Conservation (phyloP, 2,113 vertebrate species). For the Neomonachus schauinslandi region DNA sequence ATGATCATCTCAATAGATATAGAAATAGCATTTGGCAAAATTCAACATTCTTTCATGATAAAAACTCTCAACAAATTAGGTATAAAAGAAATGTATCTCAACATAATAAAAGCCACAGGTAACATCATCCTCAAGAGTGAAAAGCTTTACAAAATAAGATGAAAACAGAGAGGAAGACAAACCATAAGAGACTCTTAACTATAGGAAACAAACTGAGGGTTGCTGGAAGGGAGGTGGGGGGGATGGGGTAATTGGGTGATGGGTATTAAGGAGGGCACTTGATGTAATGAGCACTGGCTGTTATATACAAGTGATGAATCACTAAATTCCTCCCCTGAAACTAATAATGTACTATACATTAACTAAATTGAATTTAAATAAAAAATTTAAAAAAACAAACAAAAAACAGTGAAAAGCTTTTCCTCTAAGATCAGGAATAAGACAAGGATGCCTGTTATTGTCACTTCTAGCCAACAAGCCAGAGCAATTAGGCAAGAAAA, state of each 20-base stretch:
- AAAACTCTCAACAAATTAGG: background rate
- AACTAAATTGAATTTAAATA: background rate
- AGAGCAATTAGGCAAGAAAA: background rate
- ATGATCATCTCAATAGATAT: background rate
- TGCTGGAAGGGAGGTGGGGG: background rate
- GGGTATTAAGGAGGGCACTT: background rate
- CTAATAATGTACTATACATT: background rate
- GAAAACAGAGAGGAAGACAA: background rate
- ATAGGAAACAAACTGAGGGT: background rate
- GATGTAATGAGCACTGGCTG: background rate
- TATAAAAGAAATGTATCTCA: background rate
- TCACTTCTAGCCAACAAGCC: background rate
- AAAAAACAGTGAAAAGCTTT: background rate
- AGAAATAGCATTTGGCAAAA: background rate
- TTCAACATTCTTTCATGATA: background rate
- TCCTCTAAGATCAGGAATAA: background rate
- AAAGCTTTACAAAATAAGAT: background rate
- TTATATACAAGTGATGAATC: background rate
- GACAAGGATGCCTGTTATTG: background rate
- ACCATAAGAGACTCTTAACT: too few species aligned
- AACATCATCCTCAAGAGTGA: background rate
- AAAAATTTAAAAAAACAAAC: background rate
- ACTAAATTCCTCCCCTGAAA: background rate
- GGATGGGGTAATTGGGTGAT: background rate
- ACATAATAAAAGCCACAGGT: background rate